A percentile compares a stretch with the other conserved stretches of the same genome.
These are phyloP conservation scores for Stictonetta naevosa DNA, from an alignment of 2,113 vertebrate genomes.

Conservation along the genomic window DNA sequence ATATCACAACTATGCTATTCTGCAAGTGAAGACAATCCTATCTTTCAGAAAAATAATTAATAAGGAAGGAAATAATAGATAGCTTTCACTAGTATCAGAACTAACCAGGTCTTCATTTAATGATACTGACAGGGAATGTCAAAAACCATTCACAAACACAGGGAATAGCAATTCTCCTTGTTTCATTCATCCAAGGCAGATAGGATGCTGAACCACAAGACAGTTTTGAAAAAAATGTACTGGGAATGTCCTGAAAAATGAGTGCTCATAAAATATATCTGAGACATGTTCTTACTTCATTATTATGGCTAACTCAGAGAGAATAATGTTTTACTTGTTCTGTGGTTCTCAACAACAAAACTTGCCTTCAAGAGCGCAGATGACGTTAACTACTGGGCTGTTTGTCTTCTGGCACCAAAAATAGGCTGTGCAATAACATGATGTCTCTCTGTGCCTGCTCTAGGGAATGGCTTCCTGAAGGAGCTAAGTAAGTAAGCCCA, in stretches of 20 bases:
- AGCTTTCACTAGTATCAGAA: not conserved
- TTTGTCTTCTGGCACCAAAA: constrained; percentile 11
- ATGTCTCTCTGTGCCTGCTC: not conserved
- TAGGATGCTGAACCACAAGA: not conserved
- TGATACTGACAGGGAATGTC: not conserved
- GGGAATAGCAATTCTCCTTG: not conserved
- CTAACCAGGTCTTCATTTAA: not conserved
- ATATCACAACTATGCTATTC: not conserved
- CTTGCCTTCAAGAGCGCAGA: not conserved
- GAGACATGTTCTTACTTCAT: not conserved
- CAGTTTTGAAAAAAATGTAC: not conserved
- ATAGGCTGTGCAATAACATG: not conserved
- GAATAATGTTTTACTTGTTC: not conserved
- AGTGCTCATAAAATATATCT: not conserved
- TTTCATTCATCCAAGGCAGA: not conserved
- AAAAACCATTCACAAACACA: not conserved
- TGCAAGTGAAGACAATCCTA: not conserved
- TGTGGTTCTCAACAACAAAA: not conserved
- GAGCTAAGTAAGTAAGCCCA: not conserved
- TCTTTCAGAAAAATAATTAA: not conserved
- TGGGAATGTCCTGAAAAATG: not conserved
- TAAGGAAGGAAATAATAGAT: not conserved
- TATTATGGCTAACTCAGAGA: not conserved
- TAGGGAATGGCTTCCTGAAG: not conserved
- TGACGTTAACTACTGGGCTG: not conserved